Conservation (phyloP, 2,797 vertebrate genomes). For the Sarcophilus harrisii region DNA sequence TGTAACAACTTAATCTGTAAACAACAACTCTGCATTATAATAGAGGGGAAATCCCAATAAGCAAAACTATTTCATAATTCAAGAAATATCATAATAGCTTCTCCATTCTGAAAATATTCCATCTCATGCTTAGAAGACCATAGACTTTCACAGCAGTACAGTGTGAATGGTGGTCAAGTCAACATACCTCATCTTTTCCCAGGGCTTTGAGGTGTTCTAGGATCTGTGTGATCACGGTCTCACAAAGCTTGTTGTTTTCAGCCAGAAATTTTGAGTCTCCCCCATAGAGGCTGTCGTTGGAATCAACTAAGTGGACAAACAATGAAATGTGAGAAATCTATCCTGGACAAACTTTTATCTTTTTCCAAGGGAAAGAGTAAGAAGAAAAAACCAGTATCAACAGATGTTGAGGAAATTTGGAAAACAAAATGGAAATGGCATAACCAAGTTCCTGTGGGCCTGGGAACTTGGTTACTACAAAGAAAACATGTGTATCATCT, state of each 20-base stretch:
- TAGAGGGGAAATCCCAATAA: background rate
- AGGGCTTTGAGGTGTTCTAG: constrained; percentile 95
- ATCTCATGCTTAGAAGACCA: fast-evolving
- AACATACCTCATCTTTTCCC: constrained; percentile 93
- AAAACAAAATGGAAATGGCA: background rate
- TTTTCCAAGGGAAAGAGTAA: background rate
- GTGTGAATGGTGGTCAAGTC: background rate
- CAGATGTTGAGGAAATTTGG: background rate
- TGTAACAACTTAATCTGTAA: fast-evolving
- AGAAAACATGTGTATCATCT: background rate
- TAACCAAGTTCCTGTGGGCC: background rate
- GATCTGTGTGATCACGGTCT: constrained; percentile 95
- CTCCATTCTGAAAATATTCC: background rate
- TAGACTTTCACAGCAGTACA: fast-evolving
- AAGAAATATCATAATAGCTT: background rate
- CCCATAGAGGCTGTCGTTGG: constrained; percentile 96
- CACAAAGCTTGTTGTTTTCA: constrained; percentile 95
- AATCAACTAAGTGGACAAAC: constrained; percentile 90
- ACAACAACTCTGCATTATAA: background rate
- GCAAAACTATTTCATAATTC: background rate
- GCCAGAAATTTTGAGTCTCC: constrained; percentile 96
- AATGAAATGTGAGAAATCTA: constrained; percentile 1
- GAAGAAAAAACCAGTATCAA: background rate
- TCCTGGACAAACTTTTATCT: background rate
- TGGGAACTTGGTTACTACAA: constrained; percentile 13